These are phyloP conservation scores for Setophaga kirtlandii DNA, from an alignment of 2,113 vertebrate genomes.

Conservation along the genomic window DNA sequence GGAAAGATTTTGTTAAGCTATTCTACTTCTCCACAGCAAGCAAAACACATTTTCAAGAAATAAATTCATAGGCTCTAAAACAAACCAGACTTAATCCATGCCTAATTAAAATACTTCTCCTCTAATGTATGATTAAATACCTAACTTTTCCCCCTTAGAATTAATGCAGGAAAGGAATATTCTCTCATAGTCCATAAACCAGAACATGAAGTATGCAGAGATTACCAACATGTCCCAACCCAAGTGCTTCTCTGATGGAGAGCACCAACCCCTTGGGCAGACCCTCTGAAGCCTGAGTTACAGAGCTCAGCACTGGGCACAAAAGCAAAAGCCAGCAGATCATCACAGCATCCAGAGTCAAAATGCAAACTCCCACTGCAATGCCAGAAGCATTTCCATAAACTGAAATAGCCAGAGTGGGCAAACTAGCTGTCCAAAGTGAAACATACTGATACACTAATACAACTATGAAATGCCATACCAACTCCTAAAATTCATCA, in stretches of 20 bases:
- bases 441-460: background rate
- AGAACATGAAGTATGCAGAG: background rate
- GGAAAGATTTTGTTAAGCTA: background rate
- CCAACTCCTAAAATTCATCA: background rate
- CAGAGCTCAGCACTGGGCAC: background rate
- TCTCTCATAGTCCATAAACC: background rate
- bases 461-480: background rate
- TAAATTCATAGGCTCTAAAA: background rate
- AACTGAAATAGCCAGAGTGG: background rate
- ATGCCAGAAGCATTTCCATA: background rate
- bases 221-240: accelerated
- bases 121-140: background rate
- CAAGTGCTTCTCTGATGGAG: background rate
- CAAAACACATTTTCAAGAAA: background rate
- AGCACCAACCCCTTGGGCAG: background rate
- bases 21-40: background rate
- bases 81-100: background rate
- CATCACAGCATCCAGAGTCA: background rate
- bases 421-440: background rate
- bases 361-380: background rate
- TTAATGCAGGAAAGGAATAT: background rate
- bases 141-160: background rate
- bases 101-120: background rate
- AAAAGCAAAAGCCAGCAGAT: background rate
- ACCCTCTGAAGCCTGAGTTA: background rate